These are phyloP conservation scores for Nasonia vitripennis DNA, from an alignment of 1,140 invertebrate species.

Conservation along the genomic window DNA sequence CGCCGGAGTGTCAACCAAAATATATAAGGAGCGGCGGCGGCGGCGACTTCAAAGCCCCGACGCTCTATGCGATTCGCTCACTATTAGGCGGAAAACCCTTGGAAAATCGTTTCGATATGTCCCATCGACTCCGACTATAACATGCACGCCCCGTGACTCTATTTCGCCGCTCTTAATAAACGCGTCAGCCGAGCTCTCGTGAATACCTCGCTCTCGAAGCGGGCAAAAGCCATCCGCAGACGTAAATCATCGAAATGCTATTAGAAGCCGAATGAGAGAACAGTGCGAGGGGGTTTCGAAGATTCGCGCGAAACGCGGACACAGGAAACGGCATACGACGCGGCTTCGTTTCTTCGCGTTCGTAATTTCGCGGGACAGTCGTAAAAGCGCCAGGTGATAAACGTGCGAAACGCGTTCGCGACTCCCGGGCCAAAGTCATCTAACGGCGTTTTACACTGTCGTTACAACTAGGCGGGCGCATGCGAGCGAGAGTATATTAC, in stretches of 20 bases:
- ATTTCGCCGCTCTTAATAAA: not conserved
- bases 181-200: not conserved
- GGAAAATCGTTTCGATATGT: constrained; percentile 40
- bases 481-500: not conserved
- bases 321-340: not conserved
- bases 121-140: constrained; percentile 9
- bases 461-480: constrained; percentile 46
- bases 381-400: constrained; percentile 6
- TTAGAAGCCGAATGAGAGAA: not conserved
- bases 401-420: not conserved
- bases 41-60: constrained; percentile 16
- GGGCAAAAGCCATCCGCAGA: not conserved
- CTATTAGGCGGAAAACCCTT: constrained; percentile 17
- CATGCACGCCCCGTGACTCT: not conserved
- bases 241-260: constrained; percentile 7
- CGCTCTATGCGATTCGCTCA: not conserved
- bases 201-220: not conserved
- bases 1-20: constrained; percentile 14
- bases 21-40: not conserved
- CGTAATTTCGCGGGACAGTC: not conserved
- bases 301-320: not conserved
- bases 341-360: not conserved
- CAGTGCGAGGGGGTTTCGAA: not conserved
- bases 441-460: constrained; percentile 53
- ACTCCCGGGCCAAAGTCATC: constrained; percentile 51